A percentile compares a stretch with the other conserved stretches of the same genome.
Evolutionary conservation across 1,140 invertebrate species (phyloP).

Genomic region (Rhynchophorus ferrugineus): DNA sequence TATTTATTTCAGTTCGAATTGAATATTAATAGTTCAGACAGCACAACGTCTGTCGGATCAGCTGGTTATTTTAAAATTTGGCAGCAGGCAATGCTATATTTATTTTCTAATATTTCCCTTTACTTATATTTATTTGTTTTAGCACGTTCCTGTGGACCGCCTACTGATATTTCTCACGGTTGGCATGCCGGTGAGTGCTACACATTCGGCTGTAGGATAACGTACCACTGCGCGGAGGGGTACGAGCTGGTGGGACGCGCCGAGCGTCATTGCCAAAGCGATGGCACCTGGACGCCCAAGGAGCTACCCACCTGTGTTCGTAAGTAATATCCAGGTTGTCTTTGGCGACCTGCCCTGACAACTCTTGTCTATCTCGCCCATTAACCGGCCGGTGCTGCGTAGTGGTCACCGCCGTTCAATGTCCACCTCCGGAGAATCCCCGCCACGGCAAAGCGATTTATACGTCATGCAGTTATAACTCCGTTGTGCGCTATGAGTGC

Average conservation of each 20-base stretch:
- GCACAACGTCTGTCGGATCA: no score
- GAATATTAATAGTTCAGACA: no score
- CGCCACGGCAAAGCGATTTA: slow-evolving; percentile 86
- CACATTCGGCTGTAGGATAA: slow-evolving; percentile 83
- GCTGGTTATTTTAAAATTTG: no score
- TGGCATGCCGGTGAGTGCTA: slow-evolving; percentile 87
- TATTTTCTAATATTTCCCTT: no score
- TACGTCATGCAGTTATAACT: slow-evolving; percentile 89
- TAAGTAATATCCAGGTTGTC: slow-evolving; percentile 43
- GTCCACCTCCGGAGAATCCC: slow-evolving; percentile 77
- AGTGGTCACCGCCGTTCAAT: slow-evolving; percentile 83
- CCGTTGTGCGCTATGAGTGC: slow-evolving; percentile 88
- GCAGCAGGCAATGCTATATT: no score
- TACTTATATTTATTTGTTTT: no score
- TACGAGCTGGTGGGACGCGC: slow-evolving; percentile 83
- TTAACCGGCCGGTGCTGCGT: slow-evolving; percentile 27
- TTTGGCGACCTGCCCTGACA: no score
- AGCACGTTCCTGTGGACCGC: slow-evolving; percentile 80
- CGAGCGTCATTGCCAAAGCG: slow-evolving; percentile 76
- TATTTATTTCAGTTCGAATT: no score
- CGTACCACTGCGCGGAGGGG: slow-evolving; percentile 86
- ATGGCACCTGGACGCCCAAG: slow-evolving; percentile 82
- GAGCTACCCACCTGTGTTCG: slow-evolving; percentile 84
- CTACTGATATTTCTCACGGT: slow-evolving; percentile 82
- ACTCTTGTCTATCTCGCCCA: no score